A percentile compares a stretch with the other conserved stretches of the same genome.
Conservation (phyloP, 2,797 vertebrate species). For the Epinephelus coioides region DNA sequence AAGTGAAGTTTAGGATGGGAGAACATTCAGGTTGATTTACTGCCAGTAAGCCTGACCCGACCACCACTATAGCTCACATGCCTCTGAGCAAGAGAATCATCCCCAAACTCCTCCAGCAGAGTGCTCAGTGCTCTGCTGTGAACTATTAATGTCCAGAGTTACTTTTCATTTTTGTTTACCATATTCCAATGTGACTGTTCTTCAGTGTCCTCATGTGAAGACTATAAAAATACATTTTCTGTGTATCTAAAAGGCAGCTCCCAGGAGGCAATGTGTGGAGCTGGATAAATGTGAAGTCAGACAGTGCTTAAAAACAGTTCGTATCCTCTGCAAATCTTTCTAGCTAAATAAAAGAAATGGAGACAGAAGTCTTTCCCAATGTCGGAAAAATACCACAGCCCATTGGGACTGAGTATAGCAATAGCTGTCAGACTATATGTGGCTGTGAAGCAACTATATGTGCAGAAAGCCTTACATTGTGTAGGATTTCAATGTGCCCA, state of each 20-base stretch:
- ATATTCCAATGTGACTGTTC: constrained; percentile 12
- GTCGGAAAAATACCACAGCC: constrained; percentile 46
- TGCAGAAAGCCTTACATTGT: constrained; percentile 30
- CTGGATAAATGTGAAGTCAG: constrained; percentile 34
- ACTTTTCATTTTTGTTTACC: constrained; percentile 12
- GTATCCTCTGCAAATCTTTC: constrained; percentile 49
- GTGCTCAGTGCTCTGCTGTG: background rate
- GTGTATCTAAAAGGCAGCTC: constrained; percentile 32
- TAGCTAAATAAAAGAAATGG: constrained; percentile 49
- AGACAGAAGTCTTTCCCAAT: constrained; percentile 42
- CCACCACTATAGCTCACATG: background rate
- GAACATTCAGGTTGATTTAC: constrained; percentile 9
- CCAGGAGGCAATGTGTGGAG: constrained; percentile 31
- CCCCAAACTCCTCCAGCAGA: background rate
- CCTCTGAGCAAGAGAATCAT: constrained; percentile 5
- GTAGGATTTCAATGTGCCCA: constrained; percentile 27
- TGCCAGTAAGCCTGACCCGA: background rate
- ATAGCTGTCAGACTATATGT: constrained; percentile 37
- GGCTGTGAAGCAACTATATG: constrained; percentile 44
- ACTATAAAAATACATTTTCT: constrained; percentile 12
- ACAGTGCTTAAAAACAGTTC: constrained; percentile 39
- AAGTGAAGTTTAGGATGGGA: background rate
- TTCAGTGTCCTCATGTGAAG: constrained; percentile 8
- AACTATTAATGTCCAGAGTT: constrained; percentile 13
- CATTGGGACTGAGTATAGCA: constrained; percentile 23